Base-by-base conservation (phyloP, 2,888 invertebrate genomes). In the Colletes collaris region DNA sequence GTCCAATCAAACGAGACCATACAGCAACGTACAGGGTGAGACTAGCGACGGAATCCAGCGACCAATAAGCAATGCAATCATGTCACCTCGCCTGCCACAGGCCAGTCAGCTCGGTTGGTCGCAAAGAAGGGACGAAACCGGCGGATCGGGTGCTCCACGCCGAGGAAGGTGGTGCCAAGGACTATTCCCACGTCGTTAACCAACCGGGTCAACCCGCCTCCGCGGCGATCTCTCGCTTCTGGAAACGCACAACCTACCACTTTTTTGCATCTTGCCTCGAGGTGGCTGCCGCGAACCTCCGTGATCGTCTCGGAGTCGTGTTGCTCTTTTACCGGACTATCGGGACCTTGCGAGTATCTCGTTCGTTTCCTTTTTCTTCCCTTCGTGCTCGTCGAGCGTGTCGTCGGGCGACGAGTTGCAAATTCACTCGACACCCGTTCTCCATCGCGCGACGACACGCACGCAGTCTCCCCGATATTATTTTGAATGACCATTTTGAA, bases 51-150 rank as follows among this genome's bases (percentile, higher is more conserved):
- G 84, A 86, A 88, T 87, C 83, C 27, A 27, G 27, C 27, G 27
- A 27, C 27, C 83, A 87, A 87, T 87, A 87, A 87, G 81, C 85
- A 81, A 87, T 86, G 86, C 87, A 87, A 87, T 87, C 82, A 79
- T 87, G 87, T 87, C 88, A 87, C 81, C 81, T 86, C 56, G 52
- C 4, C 35, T 66, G 73, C 71, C 70, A 52, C 60, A 46, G 35
- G 44, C 44, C 60, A 44, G 60, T 60, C 60, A 19, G 8, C 60
- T 49, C 50, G 40, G 27, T 44, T 8, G 35, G 46, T 19, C 19
- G 62, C 50, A 50, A 65, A 49, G 72, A 64, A 74, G 66, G 71
- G 58, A 69, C 62, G 52, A 19, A 72, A 66, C 65, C 55, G 40
- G 59, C 52, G 77, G 64, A 75, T 60, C 64, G 46, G 11, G 19